Base-by-base conservation (phyloP, 2,888 invertebrate genomes). In the Tinea semifulvella region DNA sequence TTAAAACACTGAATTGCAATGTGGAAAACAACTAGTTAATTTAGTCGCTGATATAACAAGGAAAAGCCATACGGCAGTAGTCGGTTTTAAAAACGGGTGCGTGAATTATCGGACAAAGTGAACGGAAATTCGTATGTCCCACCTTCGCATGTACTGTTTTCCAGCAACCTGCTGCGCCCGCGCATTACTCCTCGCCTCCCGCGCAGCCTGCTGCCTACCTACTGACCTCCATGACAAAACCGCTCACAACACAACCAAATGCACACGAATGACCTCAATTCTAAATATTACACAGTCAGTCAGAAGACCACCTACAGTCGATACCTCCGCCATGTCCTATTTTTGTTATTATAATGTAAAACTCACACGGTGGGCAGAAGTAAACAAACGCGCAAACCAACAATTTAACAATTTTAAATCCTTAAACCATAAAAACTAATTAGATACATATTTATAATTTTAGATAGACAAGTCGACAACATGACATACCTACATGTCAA, bases 91-190 rank as follows among this genome's bases (percentile, higher is more conserved):
- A 5, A 22, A 7, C 5, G 5, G 22, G 22, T 7, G 22, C 22
- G 8, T 27, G 4, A 27, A n/a, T n/a, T n/a, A 11, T 31, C 13
- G 31, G 11, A 14, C 10, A 18, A 18, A 36, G 18, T 36, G 17
- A 36, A 36, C 18, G 13, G 18, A 36, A 36, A 14, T 22, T 18
- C 18, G 14, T 4, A 35, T 11, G n/a, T 8, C 35, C n/a, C 35
- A 38, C 38, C 38, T 38, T n/a, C 18, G 38, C 31, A 31, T 22
- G 20, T 11, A 27, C 50, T 44, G 47, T 49, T 48, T 46, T 48
- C 44, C 46, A 48, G 14, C 53, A 53, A 55, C 53, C 51, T 57
- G 53, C 55, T 52, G 48, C 49, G 50, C 51, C 49, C 52, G 49
- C 49, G 36, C 36, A 18, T 18, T 36, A 36, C 53, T 47, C 53